Base-by-base conservation (phyloP, 2,797 vertebrate genomes). In the Dryobates pubescens region DNA sequence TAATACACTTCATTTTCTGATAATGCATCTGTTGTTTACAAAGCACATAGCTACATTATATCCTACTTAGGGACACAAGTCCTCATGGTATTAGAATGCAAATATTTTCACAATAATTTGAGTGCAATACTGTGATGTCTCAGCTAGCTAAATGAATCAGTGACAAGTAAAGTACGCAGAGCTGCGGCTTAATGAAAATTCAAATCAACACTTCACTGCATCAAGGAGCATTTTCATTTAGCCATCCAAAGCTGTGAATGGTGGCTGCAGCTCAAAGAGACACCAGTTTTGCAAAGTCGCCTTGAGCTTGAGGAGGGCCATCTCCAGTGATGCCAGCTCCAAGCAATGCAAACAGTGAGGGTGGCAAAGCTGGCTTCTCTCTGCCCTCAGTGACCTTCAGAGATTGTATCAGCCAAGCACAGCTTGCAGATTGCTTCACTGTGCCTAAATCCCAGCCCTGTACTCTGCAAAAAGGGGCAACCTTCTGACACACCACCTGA, bases 121-220 rank as follows among this genome's bases (percentile, higher is more conserved):
- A 96, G 96, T 97, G 96, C 96, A 97, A 92, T 97, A 97, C 63
- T 88, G 95, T 96, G 95, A 95, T 96, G 96, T 94, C 95, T 97
- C 93, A 93, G 94, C 96, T 97, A 97, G 92, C 96, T 97, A 97
- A 95, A 97, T 96, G 97, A 97, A 94, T 96, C 95, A 97, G 95
- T 97, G 96, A 97, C 96, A 96, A 95, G 94, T 97, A 96, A 96
- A 97, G 96, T 93, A 96, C 0, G 67, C 95, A 97, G 96, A 98
- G 96, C 96, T 96, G 95, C 95, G 95, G 93, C 91, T 97, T 76
- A 93, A 84, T 74, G 89, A 95, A 95, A 97, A 96, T 75, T 83
- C 91, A 87, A 36, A 96, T 83, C 93, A 95, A 72, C n/a, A 29
- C 62, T 57, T 76, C 34, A 88, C 47, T 86, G 56, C 71, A 80